Evolutionary conservation across 2,888 invertebrate species (phyloP), one percentile per base, ranked within the genome.

Genomic region (Apotomis capreana): DNA sequence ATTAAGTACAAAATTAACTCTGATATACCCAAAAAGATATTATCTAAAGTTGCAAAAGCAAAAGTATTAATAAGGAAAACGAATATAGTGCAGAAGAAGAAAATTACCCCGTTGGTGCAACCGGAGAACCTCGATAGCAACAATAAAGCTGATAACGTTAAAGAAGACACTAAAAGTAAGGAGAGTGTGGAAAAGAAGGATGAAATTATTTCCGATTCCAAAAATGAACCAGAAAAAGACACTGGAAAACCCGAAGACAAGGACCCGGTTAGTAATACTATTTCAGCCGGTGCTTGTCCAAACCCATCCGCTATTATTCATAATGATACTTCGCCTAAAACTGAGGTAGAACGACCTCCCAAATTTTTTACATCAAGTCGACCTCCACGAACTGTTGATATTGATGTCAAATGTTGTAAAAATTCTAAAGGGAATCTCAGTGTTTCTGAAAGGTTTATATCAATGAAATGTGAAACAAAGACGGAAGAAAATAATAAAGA

Each of bases 291-390:
- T 15, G 60, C 76, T 10, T 72, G 78, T 15, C 52, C 78, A 4
- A 84, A 82, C 78, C 58, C 63, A 51, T 60, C 78, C 15, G 62
- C 77, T 12, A 64, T 74, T 26, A 82, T 75, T 78, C 81, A 80
- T 75, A 61, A 78, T 8, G 89, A 90, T 69, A 81, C 84, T 12
- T 68, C 68, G n/a, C 84, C 87, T 9, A 93, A 90, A 84, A 58
- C 82, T 70, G 92, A 93, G 81, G 83, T 78, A 37, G 93, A 92
- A 80, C 84, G 92, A 74, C 92, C 92, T 57, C 92, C 89, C 4
- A 93, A 92, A 80, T 93, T 93, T 81, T 93, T 93, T 70, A 93
- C 92, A 10, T 92, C 93, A 1, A 86, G 76, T 74, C 83, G 93
- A 78, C 89, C 89, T 60, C 91, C 92, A 15, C 87, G 92, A 77